Percentiles rank a stretch among this genome's conserved stretches.
Conservation (phyloP, 2,888 invertebrate genomes). For the Hartigia nigra region DNA sequence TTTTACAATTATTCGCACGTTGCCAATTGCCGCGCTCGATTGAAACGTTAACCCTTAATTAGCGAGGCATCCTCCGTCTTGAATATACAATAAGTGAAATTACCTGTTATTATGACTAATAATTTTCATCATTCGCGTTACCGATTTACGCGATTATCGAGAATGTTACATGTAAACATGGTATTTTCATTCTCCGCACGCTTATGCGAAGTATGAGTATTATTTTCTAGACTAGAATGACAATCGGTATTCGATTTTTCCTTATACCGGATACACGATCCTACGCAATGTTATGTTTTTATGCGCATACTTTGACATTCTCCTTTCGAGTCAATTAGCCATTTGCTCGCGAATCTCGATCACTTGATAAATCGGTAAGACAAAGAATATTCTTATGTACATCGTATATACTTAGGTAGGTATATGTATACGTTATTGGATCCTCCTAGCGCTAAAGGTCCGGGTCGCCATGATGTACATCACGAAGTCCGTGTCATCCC, state of each 20-base stretch:
- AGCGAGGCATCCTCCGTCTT: slow-evolving; percentile 27
- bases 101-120: slow-evolving; percentile 26
- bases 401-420: slow-evolving; percentile 1
- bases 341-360: slow-evolving; percentile 21
- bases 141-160: not conserved
- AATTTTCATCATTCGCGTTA: not conserved
- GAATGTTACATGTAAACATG: not conserved
- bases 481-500: slow-evolving; percentile 20
- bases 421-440: not conserved
- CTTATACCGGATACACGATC: slow-evolving; percentile 27
- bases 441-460: slow-evolving; percentile 12
- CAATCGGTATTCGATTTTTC: not conserved
- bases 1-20: slow-evolving; percentile 3
- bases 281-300: slow-evolving; percentile 27
- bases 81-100: slow-evolving; percentile 37
- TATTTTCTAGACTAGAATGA: too few relatives aligned
- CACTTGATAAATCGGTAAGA: slow-evolving; percentile 26
- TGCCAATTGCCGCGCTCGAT: slow-evolving; percentile 20
- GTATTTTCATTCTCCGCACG: not conserved
- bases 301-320: slow-evolving; percentile 33
- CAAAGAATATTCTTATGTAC: not conserved
- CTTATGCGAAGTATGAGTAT: not conserved
- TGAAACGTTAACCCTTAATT: slow-evolving; percentile 44
- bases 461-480: slow-evolving; percentile 20
- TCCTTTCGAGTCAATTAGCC: slow-evolving; percentile 20